These are phyloP conservation scores for Enoplosus armatus DNA, from an alignment of 2,797 vertebrate species.

Conservation along the genomic window DNA sequence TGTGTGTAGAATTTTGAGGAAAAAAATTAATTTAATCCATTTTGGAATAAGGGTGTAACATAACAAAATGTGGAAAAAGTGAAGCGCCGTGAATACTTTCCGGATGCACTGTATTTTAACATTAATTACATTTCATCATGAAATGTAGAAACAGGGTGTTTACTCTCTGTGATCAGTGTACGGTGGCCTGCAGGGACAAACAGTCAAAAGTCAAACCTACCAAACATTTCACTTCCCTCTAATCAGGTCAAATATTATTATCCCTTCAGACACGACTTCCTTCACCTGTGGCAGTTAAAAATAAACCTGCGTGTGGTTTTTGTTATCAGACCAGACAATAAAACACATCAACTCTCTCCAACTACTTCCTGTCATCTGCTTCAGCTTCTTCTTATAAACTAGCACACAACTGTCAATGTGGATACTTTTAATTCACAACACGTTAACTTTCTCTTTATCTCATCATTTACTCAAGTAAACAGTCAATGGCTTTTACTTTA, in stretches of 20 bases:
- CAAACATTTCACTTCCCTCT: background rate
- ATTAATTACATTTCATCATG: background rate
- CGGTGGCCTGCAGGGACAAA: conserved; percentile 1
- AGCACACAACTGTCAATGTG: background rate
- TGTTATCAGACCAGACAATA: conserved; percentile 18
- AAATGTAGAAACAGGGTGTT: background rate
- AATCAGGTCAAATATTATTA: conserved; percentile 17
- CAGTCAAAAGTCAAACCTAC: background rate
- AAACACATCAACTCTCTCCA: background rate
- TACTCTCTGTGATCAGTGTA: background rate
- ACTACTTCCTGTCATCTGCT: conserved; percentile 19
- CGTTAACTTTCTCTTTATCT: background rate
- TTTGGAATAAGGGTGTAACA: too few relatives aligned
- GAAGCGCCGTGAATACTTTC: too few relatives aligned
- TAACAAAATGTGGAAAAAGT: too few relatives aligned
- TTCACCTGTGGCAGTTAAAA: conserved; percentile 20
- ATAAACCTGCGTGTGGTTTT: conserved; percentile 31
- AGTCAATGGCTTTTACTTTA: too few relatives aligned
- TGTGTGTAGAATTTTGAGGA: too few relatives aligned
- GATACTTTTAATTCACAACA: background rate
- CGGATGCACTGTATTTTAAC: too few relatives aligned
- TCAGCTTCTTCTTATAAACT: background rate
- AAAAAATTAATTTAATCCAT: too few relatives aligned
- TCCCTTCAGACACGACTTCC: background rate
- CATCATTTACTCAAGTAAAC: too few relatives aligned